These are phyloP conservation scores for Aeoliscus strigatus DNA, from an alignment of 2,797 vertebrate genomes.

Conservation along the genomic window DNA sequence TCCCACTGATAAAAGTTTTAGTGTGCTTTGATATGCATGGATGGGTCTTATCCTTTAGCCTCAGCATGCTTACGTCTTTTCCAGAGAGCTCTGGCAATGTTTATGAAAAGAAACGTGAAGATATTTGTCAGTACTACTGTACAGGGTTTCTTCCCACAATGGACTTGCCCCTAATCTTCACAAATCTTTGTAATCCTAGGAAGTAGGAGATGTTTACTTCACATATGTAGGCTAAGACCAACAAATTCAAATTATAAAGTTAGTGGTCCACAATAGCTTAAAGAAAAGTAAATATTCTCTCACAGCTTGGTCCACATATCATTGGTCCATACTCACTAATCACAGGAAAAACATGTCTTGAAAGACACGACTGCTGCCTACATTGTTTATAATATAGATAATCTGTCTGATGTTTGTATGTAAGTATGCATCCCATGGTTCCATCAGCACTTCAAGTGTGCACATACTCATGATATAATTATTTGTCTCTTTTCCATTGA, in stretches of 20 bases:
- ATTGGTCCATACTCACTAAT: no score
- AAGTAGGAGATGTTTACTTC: constrained; percentile 29
- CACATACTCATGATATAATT: constrained; percentile 22
- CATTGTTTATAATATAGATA: no score
- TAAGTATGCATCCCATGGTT: constrained; percentile 13
- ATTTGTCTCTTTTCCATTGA: constrained; percentile 36
- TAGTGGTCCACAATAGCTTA: no score
- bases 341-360: no score
- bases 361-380: no score
- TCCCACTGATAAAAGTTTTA: constrained; percentile 61
- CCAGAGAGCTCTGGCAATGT: constrained; percentile 16
- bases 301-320: no score
- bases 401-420: constrained; percentile 15
- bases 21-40: constrained; percentile 62
- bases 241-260: constrained; percentile 13
- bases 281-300: no score
- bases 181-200: constrained; percentile 32
- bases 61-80: constrained; percentile 21
- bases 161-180: constrained; percentile 28
- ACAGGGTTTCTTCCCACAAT: constrained; percentile 15
- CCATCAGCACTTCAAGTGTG: constrained; percentile 32
- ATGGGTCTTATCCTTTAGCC: constrained; percentile 42
- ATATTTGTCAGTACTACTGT: constrained; percentile 12
- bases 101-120: constrained; percentile 8
- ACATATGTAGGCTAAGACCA: constrained; percentile 31